A percentile compares a stretch with the other conserved stretches of the same genome.
Evolutionary conservation across 23 tunicate genomes (phyloP).

Genomic region (Trididemnum miniatum): DNA sequence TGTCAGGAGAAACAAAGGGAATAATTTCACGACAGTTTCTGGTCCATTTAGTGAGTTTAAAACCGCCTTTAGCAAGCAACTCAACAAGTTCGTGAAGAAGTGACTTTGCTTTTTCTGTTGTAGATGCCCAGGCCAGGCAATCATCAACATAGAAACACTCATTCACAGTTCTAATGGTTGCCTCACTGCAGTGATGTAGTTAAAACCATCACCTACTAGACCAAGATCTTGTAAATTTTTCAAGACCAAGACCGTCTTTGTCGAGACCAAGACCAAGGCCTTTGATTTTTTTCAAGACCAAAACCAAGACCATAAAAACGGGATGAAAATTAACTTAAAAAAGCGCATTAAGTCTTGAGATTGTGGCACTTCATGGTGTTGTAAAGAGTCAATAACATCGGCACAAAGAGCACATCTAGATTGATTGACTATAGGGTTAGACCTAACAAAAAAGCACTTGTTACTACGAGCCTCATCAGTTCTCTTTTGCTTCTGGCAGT

Average conservation of each 20-base stretch:
- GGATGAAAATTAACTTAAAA: too few relatives aligned
- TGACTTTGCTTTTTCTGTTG: conserved; percentile 5
- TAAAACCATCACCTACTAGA: too few relatives aligned
- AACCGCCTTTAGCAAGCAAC: conserved; percentile 37
- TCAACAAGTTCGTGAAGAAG: conserved; percentile 18
- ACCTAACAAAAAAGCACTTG: conserved; percentile 2
- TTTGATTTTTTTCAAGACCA: too few relatives aligned
- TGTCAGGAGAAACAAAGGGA: conserved; percentile 22
- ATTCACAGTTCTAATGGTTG: conserved; percentile 25
- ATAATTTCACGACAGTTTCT: conserved; percentile 42
- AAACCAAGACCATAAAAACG: too few relatives aligned
- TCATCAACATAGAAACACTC: conserved; percentile 65
- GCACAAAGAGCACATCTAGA: conserved; percentile 4
- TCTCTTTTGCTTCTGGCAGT: conserved; percentile 17
- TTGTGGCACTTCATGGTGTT: not conserved
- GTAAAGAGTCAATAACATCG: not conserved
- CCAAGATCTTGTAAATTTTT: too few relatives aligned
- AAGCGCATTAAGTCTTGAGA: not conserved
- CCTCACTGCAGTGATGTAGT: conserved; percentile 5
- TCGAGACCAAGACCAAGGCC: too few relatives aligned
- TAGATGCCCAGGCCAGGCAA: conserved; percentile 31
- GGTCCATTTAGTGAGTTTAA: conserved; percentile 37
- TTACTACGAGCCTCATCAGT: not conserved
- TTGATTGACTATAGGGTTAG: not conserved
- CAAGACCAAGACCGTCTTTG: too few relatives aligned